Conservation (phyloP, 2,888 invertebrate species). For the Stenotaenia linearis region DNA sequence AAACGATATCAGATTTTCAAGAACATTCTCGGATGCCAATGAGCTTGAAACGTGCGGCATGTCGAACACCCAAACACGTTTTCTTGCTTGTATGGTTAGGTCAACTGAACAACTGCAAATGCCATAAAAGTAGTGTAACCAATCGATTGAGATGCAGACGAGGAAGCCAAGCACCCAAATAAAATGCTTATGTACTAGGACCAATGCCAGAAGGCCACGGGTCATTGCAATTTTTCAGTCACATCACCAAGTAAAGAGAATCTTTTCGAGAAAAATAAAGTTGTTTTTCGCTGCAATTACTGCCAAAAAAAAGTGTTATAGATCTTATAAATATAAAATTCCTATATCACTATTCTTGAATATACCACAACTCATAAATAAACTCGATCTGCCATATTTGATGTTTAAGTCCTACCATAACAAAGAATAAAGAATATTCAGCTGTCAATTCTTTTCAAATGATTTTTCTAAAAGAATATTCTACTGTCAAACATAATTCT, state of each 20-base stretch:
- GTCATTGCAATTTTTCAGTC: conserved; percentile 8
- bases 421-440: not conserved
- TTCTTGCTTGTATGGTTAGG: conserved; percentile 23
- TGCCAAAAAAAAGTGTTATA: not conserved
- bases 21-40: not conserved
- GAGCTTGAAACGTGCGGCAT: conserved; percentile 15
- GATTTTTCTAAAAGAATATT: too few relatives aligned
- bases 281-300: not conserved
- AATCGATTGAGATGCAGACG: conserved; percentile 24
- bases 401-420: not conserved
- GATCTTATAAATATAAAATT: not conserved
- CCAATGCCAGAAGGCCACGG: conserved; percentile 27
- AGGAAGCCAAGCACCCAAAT: conserved; percentile 26
- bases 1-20: not conserved
- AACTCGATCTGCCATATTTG: not conserved
- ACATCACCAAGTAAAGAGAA: conserved; percentile 10
- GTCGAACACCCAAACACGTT: conserved; percentile 2
- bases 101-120: conserved; percentile 26
- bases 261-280: not conserved
- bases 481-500: not conserved
- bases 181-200: conserved; percentile 23
- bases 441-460: not conserved
- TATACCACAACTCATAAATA: not conserved
- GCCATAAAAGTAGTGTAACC: conserved; percentile 23
- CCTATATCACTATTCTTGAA: not conserved